Base-by-base conservation (phyloP, 2,888 invertebrate genomes). In the Folsomia candida region DNA sequence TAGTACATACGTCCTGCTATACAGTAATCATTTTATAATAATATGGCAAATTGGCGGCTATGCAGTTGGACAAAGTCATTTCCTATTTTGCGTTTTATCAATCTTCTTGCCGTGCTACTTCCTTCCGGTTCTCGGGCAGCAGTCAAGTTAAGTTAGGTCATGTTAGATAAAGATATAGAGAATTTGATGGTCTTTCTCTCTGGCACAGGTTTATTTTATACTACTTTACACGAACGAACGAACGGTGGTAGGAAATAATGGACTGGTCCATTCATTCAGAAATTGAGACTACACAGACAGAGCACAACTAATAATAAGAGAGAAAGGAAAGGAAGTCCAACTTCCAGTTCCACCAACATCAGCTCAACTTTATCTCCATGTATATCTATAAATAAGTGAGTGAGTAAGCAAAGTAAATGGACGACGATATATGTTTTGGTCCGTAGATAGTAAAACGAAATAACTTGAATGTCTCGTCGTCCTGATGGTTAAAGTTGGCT, bases 191-290 rank as follows among this genome's bases (percentile, higher is more conserved):
- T 14, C 51, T 14, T 57, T n/a, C 24, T 57, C n/a, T 22, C n/a
- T 6, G 57, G n/a, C 57, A 57, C 6, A 37, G 14, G 37, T 37
- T 37, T 37, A 37, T 37, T 37, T 37, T 37, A 37, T 37, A 37
- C 37, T 37, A 37, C 37, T 4, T 9, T 14, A 37, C 37, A 37
- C 6, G 54, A 18, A 47, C 18, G 47, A 47, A 18, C 9, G 47
- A 47, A 54, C 20, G 54, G n/a, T 54, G 22, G 20, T 22, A 54
- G 54, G 27, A 24, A 68, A 76, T 76, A 76, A 76, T 76, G 76
- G 76, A 76, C 76, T 76, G 73, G 76, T 76, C 73, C 76, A 73
- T 73, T 73, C 71, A 76, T 74, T 76, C 65, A 73, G 70, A 71
- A 72, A 63, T 61, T 63, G n/a, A n/a, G n/a, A n/a, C 54, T 37